Conservation (phyloP, 2,113 vertebrate genomes). For the Prochilodus magdalenae region DNA sequence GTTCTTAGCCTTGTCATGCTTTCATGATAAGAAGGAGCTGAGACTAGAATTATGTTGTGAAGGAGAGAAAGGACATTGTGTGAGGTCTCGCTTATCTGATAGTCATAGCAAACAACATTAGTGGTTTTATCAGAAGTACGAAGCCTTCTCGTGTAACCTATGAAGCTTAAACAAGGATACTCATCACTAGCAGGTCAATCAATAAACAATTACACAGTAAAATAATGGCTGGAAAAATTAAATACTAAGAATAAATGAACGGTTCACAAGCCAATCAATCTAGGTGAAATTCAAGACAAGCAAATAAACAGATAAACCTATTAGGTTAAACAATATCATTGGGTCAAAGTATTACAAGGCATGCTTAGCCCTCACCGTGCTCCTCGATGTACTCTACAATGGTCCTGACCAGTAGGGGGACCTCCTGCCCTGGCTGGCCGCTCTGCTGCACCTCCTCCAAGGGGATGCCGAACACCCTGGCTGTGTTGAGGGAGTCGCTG, state of each 20-base stretch:
- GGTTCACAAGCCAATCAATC: not conserved
- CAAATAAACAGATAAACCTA: no score
- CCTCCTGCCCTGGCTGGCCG: slow-evolving; percentile 91
- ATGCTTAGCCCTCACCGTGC: slow-evolving; percentile 84
- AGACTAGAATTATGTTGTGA: not conserved
- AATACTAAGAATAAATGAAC: not conserved
- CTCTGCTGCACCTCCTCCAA: slow-evolving; percentile 94
- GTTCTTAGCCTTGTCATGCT: not conserved
- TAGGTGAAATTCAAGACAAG: not conserved
- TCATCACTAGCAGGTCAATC: not conserved
- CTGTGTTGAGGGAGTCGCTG: slow-evolving; percentile 91
- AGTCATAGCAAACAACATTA: slow-evolving; percentile 54
- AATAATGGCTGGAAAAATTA: not conserved
- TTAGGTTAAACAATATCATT: no score
- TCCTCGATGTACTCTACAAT: slow-evolving; percentile 98
- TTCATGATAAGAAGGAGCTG: not conserved
- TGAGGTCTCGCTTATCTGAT: slow-evolving; percentile 7
- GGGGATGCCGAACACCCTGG: slow-evolving; percentile 95
- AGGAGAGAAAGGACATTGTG: slow-evolving; percentile 48
- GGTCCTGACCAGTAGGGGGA: slow-evolving; percentile 94
- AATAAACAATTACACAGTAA: not conserved
- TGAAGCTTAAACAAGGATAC: not conserved
- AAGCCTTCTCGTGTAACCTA: not conserved
- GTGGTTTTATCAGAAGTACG: slow-evolving; percentile 47
- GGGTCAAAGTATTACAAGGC: not conserved